Conservation (phyloP, 35 echinoderm and acorn worm genomes). For the Eucidaris tribuloides region DNA sequence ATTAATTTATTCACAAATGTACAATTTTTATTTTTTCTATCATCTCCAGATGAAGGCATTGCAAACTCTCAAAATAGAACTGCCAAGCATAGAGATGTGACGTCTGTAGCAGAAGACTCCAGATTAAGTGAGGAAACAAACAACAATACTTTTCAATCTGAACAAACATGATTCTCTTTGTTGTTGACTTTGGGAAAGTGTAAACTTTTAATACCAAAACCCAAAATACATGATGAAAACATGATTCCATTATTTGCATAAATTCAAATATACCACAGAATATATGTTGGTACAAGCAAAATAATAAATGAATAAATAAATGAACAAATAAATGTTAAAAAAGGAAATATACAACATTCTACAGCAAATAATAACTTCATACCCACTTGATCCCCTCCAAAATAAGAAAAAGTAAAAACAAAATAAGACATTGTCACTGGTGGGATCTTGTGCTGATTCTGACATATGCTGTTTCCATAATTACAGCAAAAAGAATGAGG, state of each 20-base stretch:
- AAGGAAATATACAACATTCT: no score
- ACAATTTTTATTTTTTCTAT: not conserved
- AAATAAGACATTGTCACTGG: no score
- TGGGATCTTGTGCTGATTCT: no score
- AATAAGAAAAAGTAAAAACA: no score
- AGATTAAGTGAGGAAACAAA: conserved; percentile 26
- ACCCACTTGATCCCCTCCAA: no score
- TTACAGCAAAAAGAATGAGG: no score
- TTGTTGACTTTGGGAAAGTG: not conserved
- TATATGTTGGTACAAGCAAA: not conserved
- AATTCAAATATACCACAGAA: not conserved
- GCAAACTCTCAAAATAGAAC: not conserved
- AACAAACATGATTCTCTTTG: not conserved
- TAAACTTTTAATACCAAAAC: not conserved
- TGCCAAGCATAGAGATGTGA: conserved; percentile 40
- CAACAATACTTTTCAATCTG: not conserved
- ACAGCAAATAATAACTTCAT: no score
- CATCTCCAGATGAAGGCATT: not conserved
- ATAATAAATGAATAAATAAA: not conserved
- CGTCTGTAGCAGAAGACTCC: conserved; percentile 33
- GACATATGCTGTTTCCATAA: conserved; percentile 22
- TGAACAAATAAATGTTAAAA: no score
- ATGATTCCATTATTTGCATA: not conserved
- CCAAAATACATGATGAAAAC: not conserved
- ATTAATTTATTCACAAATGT: not conserved